Evolutionary conservation across 2,797 vertebrate genomes (phyloP).

Genomic region (Champsocephalus esox): DNA sequence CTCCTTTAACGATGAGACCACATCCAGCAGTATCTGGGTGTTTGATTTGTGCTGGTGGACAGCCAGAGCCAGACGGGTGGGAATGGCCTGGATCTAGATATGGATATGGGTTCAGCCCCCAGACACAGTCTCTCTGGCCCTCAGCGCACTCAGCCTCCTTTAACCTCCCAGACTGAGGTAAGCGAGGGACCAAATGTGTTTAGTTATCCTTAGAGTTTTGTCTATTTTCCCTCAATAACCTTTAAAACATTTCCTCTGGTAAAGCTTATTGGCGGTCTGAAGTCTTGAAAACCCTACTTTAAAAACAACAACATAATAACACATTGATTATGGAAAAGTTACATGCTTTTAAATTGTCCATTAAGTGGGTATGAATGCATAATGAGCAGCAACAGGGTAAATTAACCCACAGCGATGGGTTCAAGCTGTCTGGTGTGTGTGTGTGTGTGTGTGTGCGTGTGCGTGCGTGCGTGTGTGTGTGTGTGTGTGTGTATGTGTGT

Average conservation of each 20-base stretch:
- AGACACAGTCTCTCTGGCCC: conserved; percentile 42
- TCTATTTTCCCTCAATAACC: conserved; percentile 27
- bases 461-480: too few relatives aligned
- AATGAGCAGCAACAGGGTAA: conserved; percentile 30
- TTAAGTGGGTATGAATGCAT: conserved; percentile 34
- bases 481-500: too few relatives aligned
- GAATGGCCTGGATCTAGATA: conserved; percentile 59
- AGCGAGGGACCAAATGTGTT: conserved; percentile 55
- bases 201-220: conserved; percentile 35
- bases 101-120: conserved; percentile 62
- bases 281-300: background rate
- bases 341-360: conserved; percentile 27
- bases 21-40: conserved; percentile 34
- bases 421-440: conserved; percentile 17
- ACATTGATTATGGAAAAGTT: conserved; percentile 32
- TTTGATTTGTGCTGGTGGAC: conserved; percentile 26
- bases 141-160: conserved; percentile 42
- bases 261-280: background rate
- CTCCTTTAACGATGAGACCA: conserved; percentile 11
- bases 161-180: conserved; percentile 42
- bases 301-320: conserved; percentile 20
- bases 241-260: conserved; percentile 34
- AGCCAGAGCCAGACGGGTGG: conserved; percentile 30
- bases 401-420: conserved; percentile 43
- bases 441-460: too few relatives aligned